phyloP scores from a whole-genome alignment of 1,140 invertebrate genomes.

The Drosophila nannoptera region DNA sequence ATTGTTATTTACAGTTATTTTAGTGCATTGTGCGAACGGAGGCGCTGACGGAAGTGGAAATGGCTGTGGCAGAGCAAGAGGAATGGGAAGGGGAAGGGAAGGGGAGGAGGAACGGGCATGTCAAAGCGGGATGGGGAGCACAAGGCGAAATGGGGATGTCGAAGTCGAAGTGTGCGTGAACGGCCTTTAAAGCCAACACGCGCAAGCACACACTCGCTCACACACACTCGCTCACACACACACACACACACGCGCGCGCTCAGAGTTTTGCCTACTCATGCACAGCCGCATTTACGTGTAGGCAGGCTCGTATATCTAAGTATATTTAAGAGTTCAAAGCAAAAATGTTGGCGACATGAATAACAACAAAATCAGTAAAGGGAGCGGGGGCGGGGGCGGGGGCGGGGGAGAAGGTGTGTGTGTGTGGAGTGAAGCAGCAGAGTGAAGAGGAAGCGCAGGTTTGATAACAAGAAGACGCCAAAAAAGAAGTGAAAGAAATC shows the following conservation, averaged over 20 bases:
- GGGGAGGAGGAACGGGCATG: too few relatives aligned
- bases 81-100: too few relatives aligned
- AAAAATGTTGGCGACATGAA: slow-evolving; percentile 44
- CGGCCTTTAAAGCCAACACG: slow-evolving; percentile 32
- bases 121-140: too few relatives aligned
- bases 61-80: not conserved
- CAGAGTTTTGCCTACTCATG: slow-evolving; percentile 9
- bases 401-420: not conserved
- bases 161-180: slow-evolving; percentile 23
- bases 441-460: not conserved
- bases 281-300: slow-evolving; percentile 17
- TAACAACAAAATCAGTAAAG: slow-evolving; percentile 29
- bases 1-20: slow-evolving; percentile 77
- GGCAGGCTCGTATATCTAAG: slow-evolving; percentile 26
- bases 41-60: slow-evolving; percentile 41
- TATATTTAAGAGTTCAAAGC: slow-evolving; percentile 59
- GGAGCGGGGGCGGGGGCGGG: not conserved
- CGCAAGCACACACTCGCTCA: not conserved
- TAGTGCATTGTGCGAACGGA: slow-evolving; percentile 65
- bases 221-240: not conserved
- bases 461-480: slow-evolving; percentile 38
- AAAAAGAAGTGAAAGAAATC: slow-evolving; percentile 11
- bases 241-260: not conserved
- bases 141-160: slow-evolving; percentile 9
- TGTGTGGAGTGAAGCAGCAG: not conserved